A percentile compares a stretch with the other conserved stretches of the same genome.
phyloP scores from a whole-genome alignment of 2,797 vertebrate genomes.

The Notamacropus eugenii region DNA sequence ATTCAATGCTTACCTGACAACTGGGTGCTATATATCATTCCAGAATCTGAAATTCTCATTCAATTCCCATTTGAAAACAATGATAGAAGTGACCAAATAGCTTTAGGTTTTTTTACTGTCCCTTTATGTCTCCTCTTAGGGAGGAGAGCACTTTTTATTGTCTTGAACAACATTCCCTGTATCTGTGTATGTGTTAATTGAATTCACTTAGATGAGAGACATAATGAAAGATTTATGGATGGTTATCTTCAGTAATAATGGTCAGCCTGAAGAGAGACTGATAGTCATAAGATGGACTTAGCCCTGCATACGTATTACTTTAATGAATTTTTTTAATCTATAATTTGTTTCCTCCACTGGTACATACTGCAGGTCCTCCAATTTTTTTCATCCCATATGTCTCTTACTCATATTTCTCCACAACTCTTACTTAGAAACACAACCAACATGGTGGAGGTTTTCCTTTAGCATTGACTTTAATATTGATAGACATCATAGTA shows the following conservation, averaged over 20 bases:
- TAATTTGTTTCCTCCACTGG: background rate
- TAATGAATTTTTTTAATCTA: background rate
- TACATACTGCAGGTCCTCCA: background rate
- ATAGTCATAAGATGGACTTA: background rate
- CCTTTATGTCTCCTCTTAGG: background rate
- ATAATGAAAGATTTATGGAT: background rate
- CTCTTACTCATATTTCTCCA: background rate
- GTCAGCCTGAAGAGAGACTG: background rate
- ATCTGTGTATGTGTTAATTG: background rate
- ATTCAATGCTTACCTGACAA: slow-evolving; percentile 53
- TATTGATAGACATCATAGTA: background rate
- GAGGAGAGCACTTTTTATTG: background rate
- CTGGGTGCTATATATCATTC: slow-evolving; percentile 46
- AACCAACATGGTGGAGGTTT: background rate
- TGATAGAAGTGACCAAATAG: background rate
- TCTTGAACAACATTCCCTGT: background rate
- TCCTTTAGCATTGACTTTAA: background rate
- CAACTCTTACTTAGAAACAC: background rate
- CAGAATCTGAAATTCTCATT: background rate
- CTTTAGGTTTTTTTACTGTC: background rate
- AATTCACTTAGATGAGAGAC: background rate
- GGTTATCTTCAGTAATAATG: background rate
- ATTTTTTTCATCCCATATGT: background rate
- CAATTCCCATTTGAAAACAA: background rate
- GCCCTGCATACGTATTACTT: background rate